Evolutionary conservation across 1,140 invertebrate species (phyloP).

Genomic region (Eubasilissa regina): DNA sequence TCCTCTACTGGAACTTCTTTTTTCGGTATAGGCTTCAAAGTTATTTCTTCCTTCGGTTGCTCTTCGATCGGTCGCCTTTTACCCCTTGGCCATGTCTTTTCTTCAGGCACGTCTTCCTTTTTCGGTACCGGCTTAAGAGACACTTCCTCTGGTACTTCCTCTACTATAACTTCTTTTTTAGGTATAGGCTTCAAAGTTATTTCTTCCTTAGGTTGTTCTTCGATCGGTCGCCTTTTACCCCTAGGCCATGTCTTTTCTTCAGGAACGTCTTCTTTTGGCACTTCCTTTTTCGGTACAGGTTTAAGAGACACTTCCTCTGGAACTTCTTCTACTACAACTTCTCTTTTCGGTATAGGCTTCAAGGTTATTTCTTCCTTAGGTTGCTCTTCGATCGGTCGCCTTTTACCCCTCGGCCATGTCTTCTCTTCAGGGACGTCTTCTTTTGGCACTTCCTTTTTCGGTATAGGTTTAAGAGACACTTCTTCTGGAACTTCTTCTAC

Average conservation of each 20-base stretch:
- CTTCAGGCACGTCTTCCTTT: constrained; percentile 60
- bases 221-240: constrained; percentile 62
- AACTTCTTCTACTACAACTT: constrained; percentile 60
- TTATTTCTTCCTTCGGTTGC: constrained; percentile 59
- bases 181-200: constrained; percentile 71
- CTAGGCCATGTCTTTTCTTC: constrained; percentile 61
- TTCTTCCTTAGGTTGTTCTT: constrained; percentile 65
- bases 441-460: constrained; percentile 62
- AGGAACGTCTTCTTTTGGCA: constrained; percentile 59
- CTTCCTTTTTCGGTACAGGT: constrained; percentile 64
- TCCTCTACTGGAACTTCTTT: constrained; percentile 63
- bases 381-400: constrained; percentile 64
- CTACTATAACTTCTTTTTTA: constrained; percentile 62
- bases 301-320: constrained; percentile 62
- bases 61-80: constrained; percentile 57
- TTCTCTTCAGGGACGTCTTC: constrained; percentile 63
- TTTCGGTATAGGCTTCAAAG: constrained; percentile 58
- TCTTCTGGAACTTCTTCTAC: constrained; percentile 61
- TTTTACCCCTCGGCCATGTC: constrained; percentile 67
- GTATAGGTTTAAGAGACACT: constrained; percentile 66
- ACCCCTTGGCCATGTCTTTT: constrained; percentile 54
- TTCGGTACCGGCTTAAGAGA: constrained; percentile 62
- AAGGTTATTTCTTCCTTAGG: constrained; percentile 64
- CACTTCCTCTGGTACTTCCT: constrained; percentile 64
- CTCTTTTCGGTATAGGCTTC: constrained; percentile 65